A percentile compares a stretch with the other conserved stretches of the same genome.
phyloP scores from a whole-genome alignment of 2,113 vertebrate genomes.

The Hippocampus zosterae region DNA sequence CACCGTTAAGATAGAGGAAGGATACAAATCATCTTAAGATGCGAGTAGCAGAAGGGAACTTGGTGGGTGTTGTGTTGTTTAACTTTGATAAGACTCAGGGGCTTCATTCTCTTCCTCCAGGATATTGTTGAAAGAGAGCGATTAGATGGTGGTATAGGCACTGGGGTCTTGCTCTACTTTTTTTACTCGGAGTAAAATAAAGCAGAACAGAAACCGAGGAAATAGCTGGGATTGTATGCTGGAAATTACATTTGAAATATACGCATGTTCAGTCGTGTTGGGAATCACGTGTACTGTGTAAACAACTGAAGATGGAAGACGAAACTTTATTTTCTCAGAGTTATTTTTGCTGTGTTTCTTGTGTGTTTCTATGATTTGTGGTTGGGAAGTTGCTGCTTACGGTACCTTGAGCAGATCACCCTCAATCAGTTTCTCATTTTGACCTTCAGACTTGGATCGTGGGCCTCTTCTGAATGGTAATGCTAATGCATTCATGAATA shows the following conservation, averaged over 20 bases:
- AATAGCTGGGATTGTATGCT: conserved; percentile 4
- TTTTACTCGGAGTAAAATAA: conserved; percentile 29
- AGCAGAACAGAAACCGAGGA: conserved; percentile 7
- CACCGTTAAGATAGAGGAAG: conserved; percentile 9
- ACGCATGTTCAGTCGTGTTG: background rate
- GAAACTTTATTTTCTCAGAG: conserved; percentile 16
- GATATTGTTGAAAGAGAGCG: conserved; percentile 51
- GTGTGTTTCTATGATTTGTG: conserved; percentile 14
- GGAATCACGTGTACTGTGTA: background rate
- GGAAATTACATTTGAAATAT: conserved; percentile 9
- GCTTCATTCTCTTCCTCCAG: conserved; percentile 18
- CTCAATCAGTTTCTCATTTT: conserved; percentile 11
- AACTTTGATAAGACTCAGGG: conserved; percentile 45
- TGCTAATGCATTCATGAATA: no score
- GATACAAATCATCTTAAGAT: conserved; percentile 3
- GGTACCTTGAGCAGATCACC: conserved; percentile 40
- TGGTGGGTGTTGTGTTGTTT: conserved; percentile 42
- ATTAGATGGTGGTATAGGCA: conserved; percentile 41
- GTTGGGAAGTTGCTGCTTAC: conserved; percentile 9
- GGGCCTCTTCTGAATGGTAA: background rate
- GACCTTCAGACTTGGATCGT: background rate
- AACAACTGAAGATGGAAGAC: background rate
- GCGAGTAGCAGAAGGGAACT: conserved; percentile 26
- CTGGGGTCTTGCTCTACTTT: conserved; percentile 44
- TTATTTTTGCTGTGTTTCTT: conserved; percentile 19